Conservation (phyloP, 1,140 invertebrate species). For the Bombyx mandarina region DNA sequence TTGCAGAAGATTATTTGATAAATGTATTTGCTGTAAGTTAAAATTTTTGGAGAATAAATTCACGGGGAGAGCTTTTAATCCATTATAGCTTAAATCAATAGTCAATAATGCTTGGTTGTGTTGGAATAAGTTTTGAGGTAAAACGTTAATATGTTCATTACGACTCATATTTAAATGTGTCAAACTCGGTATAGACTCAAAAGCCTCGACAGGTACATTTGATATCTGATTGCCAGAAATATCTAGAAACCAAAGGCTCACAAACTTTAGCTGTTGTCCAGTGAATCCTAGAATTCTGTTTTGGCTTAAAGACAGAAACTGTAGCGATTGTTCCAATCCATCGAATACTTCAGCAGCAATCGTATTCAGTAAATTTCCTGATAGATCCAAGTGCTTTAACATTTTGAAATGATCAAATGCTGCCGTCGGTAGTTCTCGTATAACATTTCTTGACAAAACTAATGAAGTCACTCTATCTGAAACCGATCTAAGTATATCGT, state of each 20-base stretch:
- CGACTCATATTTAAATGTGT: conserved; percentile 84
- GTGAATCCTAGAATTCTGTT: conserved; percentile 80
- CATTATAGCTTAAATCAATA: conserved; percentile 82
- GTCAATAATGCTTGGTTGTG: conserved; percentile 73
- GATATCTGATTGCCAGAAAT: conserved; percentile 85
- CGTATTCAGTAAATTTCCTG: conserved; percentile 81
- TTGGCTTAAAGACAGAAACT: conserved; percentile 81
- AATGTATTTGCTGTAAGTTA: conserved; percentile 76
- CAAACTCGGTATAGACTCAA: conserved; percentile 78
- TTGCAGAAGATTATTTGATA: conserved; percentile 78
- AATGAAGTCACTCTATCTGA: conserved; percentile 76
- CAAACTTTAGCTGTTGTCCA: conserved; percentile 76
- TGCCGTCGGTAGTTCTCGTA: conserved; percentile 84
- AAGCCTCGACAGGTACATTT: conserved; percentile 77
- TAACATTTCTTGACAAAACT: conserved; percentile 85
- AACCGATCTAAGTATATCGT: conserved; percentile 80
- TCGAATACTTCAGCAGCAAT: conserved; percentile 81
- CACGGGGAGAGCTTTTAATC: conserved; percentile 78
- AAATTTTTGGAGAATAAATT: conserved; percentile 79
- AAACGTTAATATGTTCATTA: conserved; percentile 77
- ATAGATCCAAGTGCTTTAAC: conserved; percentile 82
- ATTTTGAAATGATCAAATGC: conserved; percentile 85
- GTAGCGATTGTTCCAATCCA: conserved; percentile 80
- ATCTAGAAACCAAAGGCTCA: conserved; percentile 79
- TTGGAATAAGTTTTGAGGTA: conserved; percentile 67